Conservation (phyloP, 2,113 vertebrate genomes). For the Hypanus sabinus region DNA sequence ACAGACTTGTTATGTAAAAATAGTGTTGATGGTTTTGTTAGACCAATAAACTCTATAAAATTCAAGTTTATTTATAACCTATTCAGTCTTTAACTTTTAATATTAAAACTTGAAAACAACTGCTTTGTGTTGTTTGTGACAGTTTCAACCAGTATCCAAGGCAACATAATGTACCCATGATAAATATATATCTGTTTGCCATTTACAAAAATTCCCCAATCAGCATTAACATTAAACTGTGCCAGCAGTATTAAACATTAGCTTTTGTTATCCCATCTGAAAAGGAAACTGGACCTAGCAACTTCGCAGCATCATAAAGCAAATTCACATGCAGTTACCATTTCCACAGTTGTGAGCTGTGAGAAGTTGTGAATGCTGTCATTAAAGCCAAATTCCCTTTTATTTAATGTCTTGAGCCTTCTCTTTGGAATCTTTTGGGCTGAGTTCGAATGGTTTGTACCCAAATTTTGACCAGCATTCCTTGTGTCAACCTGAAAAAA, state of each 20-base stretch:
- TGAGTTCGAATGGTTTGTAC: background rate
- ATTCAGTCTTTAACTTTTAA: constrained; percentile 18
- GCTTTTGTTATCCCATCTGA: background rate
- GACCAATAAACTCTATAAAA: background rate
- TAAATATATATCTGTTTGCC: constrained; percentile 18
- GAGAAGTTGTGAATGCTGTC: background rate
- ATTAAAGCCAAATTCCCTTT: background rate
- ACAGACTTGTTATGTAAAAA: background rate
- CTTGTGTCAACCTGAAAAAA: background rate
- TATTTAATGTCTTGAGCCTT: background rate
- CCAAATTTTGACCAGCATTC: background rate
- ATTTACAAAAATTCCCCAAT: background rate
- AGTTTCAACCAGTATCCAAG: background rate
- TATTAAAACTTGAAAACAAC: constrained; percentile 20
- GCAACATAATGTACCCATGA: background rate
- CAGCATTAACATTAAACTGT: background rate
- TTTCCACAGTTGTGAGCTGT: background rate
- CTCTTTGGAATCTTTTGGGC: background rate
- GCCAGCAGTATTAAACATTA: background rate
- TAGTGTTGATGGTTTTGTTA: background rate
- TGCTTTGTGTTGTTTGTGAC: constrained; percentile 20
- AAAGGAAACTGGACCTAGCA: background rate
- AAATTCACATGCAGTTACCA: no score
- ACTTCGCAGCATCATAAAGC: background rate
- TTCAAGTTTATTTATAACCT: constrained; percentile 24